Evolutionary conservation across 1,140 invertebrate genomes (phyloP), one percentile per base, ranked within the genome.

Genomic region (Drosophila rhopaloa): DNA sequence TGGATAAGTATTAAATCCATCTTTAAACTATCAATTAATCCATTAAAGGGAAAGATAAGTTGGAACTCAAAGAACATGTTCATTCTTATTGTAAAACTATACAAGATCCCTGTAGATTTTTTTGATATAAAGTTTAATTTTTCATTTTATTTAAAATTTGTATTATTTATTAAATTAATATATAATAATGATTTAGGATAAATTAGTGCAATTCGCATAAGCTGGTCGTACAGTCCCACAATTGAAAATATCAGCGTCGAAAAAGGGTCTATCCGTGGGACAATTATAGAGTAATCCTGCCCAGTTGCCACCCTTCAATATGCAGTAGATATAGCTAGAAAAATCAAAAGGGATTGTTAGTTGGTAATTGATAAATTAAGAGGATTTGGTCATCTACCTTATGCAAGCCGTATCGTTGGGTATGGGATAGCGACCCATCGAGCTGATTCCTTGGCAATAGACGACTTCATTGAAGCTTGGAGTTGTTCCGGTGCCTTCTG

Each of bases 391-490:
- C 35, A 41, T 51, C 58, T 38, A 91, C 90, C 56, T 88, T 0
- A 63, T 81, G 46, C 90, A 91, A 2, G 11, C 73, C 0, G 76
- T 91, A n/a, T 91, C 90, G 32, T 70, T 78, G 1, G 90, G 68
- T 46, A 78, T 60, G 27, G 90, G 65, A 66, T 67, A 90, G 40
- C 77, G 78, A 19, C 85, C 85, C 1, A 54, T 37, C 16, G 13
- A 11, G 8, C 50, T 51, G 2, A 35, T 7, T 1, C 14, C 19
- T 24, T 65, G 59, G 37, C 76, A 88, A 6, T 55, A 59, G 13
- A 13, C 41, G 7, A 41, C n/a, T 43, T 58, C 59, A 32, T 41
- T 60, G 35, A 68, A 57, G 8, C 19, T 6, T 6, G 51, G 37
- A 13, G 19, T 57, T 4, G 9, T 38, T 0, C 32, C 41, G 10